Conservation (phyloP, 2,113 vertebrate genomes). For the Melanerpes formicivorus region DNA sequence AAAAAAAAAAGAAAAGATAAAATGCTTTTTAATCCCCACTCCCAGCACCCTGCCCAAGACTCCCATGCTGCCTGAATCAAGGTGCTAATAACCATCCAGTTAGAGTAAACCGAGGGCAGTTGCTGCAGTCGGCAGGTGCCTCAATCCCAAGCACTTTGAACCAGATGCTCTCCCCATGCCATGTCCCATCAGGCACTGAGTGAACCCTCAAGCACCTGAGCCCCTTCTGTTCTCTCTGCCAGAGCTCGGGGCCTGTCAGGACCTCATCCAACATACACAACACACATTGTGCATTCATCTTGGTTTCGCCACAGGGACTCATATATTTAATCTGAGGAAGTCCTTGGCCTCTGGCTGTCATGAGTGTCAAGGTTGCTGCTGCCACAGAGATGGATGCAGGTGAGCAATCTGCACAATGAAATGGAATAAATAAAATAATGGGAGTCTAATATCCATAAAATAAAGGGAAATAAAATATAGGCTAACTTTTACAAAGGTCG, state of each 20-base stretch:
- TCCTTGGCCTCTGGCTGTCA: constrained; percentile 43
- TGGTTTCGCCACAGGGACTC: neutral
- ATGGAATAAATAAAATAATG: constrained; percentile 34
- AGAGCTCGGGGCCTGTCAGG: neutral
- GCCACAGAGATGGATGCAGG: constrained; percentile 43
- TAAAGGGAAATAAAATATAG: constrained; percentile 12
- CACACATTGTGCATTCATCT: neutral
- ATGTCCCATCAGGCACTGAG: neutral
- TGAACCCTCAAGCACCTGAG: neutral
- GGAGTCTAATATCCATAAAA: neutral
- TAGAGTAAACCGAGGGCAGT: rapidly evolving
- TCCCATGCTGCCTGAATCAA: neutral
- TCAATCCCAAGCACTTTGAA: neutral
- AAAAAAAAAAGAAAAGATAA: neutral
- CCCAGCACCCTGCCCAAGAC: neutral
- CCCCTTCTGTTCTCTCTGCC: neutral
- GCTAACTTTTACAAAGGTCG: neutral
- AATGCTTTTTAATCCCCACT: neutral
- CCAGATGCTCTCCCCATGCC: rapidly evolving
- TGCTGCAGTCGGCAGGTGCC: neutral
- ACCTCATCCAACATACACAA: rapidly evolving
- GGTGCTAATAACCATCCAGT: neutral
- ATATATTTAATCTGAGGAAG: constrained; percentile 34
- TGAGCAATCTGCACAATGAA: neutral
- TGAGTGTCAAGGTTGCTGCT: constrained; percentile 47